phyloP scores from a whole-genome alignment of 2,113 vertebrate species.

The Aegotheles bennettii region DNA sequence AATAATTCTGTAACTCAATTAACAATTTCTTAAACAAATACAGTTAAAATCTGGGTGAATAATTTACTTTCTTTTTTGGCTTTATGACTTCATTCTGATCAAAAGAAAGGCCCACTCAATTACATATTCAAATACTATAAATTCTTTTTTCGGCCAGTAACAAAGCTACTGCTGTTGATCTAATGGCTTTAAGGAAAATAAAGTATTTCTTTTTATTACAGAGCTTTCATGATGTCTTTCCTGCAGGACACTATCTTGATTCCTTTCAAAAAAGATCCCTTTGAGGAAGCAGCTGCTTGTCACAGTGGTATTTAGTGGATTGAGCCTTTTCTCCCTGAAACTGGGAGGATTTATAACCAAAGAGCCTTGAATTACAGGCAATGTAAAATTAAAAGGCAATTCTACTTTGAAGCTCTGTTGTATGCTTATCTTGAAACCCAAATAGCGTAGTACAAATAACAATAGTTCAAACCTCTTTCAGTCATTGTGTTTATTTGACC shows the following conservation, averaged over 20 bases:
- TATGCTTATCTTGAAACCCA: background rate
- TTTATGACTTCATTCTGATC: background rate
- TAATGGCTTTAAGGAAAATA: background rate
- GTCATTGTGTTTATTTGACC: background rate
- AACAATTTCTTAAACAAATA: background rate
- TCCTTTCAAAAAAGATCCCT: conserved; percentile 13
- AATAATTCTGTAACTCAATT: background rate
- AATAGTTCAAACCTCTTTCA: background rate
- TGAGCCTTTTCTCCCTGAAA: conserved; percentile 17
- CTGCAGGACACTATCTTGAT: background rate
- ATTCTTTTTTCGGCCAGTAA: background rate
- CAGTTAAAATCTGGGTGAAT: background rate
- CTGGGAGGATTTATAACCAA: background rate
- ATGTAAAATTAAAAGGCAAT: background rate
- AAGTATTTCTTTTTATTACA: background rate
- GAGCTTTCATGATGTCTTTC: background rate
- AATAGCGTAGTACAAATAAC: background rate
- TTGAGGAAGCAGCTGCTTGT: conserved; percentile 36
- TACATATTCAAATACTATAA: background rate
- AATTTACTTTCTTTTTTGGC: background rate
- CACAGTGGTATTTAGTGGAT: background rate
- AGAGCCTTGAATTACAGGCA: background rate
- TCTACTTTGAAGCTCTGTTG: background rate
- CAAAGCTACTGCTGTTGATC: background rate
- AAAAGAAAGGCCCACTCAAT: background rate